Base-by-base conservation (phyloP, 2,797 vertebrate species). In the Sebastes elongatus region DNA sequence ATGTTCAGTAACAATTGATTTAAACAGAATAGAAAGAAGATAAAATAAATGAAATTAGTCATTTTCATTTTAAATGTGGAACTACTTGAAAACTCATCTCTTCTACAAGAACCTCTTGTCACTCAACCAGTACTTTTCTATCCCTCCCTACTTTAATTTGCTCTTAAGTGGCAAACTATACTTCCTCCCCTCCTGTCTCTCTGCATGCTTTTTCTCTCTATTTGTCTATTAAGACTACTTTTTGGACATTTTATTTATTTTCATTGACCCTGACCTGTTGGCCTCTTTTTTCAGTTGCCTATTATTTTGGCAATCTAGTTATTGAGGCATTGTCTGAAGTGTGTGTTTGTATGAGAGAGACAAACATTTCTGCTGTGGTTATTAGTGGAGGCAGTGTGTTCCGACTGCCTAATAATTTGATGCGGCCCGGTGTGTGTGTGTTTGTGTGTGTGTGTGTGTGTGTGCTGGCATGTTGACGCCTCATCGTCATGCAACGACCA, bases 401-500 rank as follows among this genome's bases (percentile, higher is more conserved):
- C 6, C 13, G 60, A 16, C 60, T 42, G 33, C 56, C 35, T 63
- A 42, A 74, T 71, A 14, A 55, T 76, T 30, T 33, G 25, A 74
- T 27, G 57, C 7, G 1, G 14, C 25, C 30, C 13, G 9, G 5
- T 35, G 35, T 32, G 42, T 72, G 30, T 53, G n/a, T 71, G 9
- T 74, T 13, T 74, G 46, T 68, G 52, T n/a, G 28, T 33, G 18
- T 71, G 33, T 64, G 38, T 74, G 35, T 2, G 10, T 11, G 32
- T 70, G 33, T 59, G 5, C 61, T 67, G 69, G 23, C 33, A 63
- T 66, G 53, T 35, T 68, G 78, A 71, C 61, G 10, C 65, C 52
- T 78, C 68, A 65, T 81, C 35, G 38, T 68, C 82, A 76, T 67
- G 77, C 71, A 74, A 62, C 33, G 80, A 89, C 63, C 84, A 30